Base-by-base conservation (phyloP, 2,113 vertebrate species). In the Amphiprion percula region DNA sequence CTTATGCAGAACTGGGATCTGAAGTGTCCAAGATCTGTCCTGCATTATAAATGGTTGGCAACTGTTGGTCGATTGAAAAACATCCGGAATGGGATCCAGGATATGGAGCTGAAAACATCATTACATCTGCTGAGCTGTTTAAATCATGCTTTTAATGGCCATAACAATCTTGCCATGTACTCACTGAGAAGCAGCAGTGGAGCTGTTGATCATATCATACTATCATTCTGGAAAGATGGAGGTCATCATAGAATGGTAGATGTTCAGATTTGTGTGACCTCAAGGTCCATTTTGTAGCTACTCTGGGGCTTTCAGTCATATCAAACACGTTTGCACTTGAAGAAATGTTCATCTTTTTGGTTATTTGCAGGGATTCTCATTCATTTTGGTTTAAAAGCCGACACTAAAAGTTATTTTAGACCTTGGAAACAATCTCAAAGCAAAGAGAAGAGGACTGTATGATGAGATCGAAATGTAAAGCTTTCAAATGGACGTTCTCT, bases 31-130 rank as follows among this genome's bases (percentile, higher is more conserved):
- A 63, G 55, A 64, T 69, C 77, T 50, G 58, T 66, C 21, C 24
- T 41, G 21, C 30, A 61, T 62, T 76, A 24, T 74, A 64, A 82
- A 89, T 62, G 67, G 33, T 74, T 82, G 75, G 81, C 50, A 76
- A 68, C 67, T 81, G 80, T n/a, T 72, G 21, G 78, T 68, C 11
- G 1, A 77, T 64, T 56, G 21, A 80, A 70, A 71, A 77, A 80
- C 53, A 71, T 70, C 26, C 16, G 10, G 68, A 68, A 67, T 58
- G 52, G 77, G 65, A 80, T 80, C 62, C 71, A 68, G 63, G 63
- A 78, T 91, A 85, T 59, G 61, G 41, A 77, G 68, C 47, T 73
- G 75, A 70, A 83, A 76, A 80, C 67, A 28, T 78, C 68, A 69
- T 77, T 30, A 49, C 63, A 86, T 88, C 84, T 88, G 80, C 73